phyloP scores from a whole-genome alignment of 2,888 invertebrate genomes.

The Cheilosia impressa region DNA sequence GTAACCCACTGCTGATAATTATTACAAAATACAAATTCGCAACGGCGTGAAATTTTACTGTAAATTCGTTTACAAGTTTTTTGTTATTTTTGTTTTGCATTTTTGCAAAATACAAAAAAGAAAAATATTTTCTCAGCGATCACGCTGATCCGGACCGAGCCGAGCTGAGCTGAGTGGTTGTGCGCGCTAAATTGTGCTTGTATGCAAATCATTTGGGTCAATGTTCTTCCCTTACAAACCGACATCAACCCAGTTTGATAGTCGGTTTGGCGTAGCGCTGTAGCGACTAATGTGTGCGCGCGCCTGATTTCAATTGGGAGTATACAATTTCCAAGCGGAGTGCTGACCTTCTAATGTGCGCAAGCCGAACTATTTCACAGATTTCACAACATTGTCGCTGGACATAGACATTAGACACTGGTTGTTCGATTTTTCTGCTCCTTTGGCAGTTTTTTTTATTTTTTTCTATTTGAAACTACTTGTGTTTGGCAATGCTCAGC shows the following conservation, averaged over 20 bases:
- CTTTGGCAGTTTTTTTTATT: constrained; percentile 4
- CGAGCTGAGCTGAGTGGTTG: constrained; percentile 6
- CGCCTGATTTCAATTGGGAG: constrained; percentile 33
- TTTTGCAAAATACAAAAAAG: constrained; percentile 25
- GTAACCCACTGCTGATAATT: constrained; percentile 43
- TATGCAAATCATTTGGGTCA: constrained; percentile 75
- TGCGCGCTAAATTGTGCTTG: constrained; percentile 57
- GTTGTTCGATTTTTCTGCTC: constrained; percentile 8
- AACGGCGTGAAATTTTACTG: constrained; percentile 45
- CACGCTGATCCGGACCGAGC: constrained; percentile 46
- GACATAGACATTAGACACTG: constrained; percentile 6
- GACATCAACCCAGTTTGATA: constrained; percentile 64
- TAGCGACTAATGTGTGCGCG: background rate
- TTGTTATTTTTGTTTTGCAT: background rate
- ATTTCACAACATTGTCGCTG: constrained; percentile 58
- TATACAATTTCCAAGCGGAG: constrained; percentile 55
- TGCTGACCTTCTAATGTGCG: constrained; percentile 55
- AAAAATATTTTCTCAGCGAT: constrained; percentile 55
- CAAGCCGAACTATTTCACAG: constrained; percentile 36
- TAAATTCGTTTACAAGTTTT: constrained; percentile 30
- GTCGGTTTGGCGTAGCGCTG: background rate
- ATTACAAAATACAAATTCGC: constrained; percentile 62
- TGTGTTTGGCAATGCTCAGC: constrained; percentile 12
- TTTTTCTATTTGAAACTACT: background rate
- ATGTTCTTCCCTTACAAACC: constrained; percentile 72